These are phyloP conservation scores for Drosophila neotestacea DNA, from an alignment of 2,888 invertebrate genomes.

Conservation along the genomic window DNA sequence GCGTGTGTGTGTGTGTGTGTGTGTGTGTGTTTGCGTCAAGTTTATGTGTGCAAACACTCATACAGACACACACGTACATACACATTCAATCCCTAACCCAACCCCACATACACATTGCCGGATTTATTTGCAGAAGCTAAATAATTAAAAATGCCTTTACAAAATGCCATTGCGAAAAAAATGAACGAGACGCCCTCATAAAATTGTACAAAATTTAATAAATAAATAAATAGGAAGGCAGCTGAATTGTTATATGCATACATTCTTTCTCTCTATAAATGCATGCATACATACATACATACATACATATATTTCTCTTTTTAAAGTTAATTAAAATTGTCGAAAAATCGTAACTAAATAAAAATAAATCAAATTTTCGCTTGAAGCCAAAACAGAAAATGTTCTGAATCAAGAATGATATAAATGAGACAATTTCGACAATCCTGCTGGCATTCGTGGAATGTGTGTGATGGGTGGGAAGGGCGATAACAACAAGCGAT, in stretches of 20 bases:
- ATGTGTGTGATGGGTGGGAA: slow-evolving; percentile 6
- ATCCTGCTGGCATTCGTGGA: slow-evolving; percentile 16
- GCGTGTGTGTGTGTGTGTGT: slow-evolving; percentile 14
- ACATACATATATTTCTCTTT: slow-evolving; percentile 12
- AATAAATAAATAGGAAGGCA: slow-evolving; percentile 59
- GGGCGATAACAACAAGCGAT: slow-evolving; percentile 1
- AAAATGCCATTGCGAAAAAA: slow-evolving; percentile 52
- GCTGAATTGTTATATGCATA: slow-evolving; percentile 32
- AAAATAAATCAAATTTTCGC: slow-evolving; percentile 50
- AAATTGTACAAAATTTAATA: slow-evolving; percentile 58
- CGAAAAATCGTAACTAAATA: slow-evolving; percentile 40
- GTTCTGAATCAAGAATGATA: slow-evolving; percentile 6
- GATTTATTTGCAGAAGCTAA: slow-evolving; percentile 57
- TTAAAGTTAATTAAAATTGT: slow-evolving; percentile 54
- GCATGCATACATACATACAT: background rate
- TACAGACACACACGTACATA: slow-evolving; percentile 2
- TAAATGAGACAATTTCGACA: slow-evolving; percentile 36
- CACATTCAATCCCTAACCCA: background rate
- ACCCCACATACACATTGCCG: slow-evolving; percentile 17
- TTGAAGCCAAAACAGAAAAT: slow-evolving; percentile 1
- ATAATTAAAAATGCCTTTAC: slow-evolving; percentile 65
- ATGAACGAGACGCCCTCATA: slow-evolving; percentile 23
- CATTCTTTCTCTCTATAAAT: background rate
- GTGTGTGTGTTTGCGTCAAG: slow-evolving; percentile 26
- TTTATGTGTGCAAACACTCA: slow-evolving; percentile 34